Evolutionary conservation across 2,888 invertebrate genomes (phyloP).

Genomic region (Dascillus cervinus): DNA sequence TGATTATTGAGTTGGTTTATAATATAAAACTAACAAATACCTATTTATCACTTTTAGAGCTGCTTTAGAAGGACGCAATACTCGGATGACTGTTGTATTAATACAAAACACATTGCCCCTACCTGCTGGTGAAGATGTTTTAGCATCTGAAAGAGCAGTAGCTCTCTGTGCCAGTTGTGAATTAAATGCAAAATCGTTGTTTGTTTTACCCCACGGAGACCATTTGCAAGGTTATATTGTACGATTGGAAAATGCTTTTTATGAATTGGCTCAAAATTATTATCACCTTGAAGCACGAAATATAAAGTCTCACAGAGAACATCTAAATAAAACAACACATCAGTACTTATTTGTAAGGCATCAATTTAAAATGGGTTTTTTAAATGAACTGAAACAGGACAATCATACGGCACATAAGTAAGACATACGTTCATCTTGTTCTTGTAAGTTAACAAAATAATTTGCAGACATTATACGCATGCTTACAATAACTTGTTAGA

Average conservation of each 20-base stretch:
- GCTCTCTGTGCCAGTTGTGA: slow-evolving; percentile 88
- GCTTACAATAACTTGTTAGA: slow-evolving; percentile 88
- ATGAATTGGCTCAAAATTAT: slow-evolving; percentile 87
- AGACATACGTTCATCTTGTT: no score
- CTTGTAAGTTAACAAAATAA: no score
- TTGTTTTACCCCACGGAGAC: slow-evolving; percentile 80
- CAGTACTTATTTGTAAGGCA: slow-evolving; percentile 90
- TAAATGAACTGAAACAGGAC: slow-evolving; percentile 90
- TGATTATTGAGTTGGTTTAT: background rate
- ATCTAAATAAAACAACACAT: slow-evolving; percentile 84
- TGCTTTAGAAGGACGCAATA: slow-evolving; percentile 63
- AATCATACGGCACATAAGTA: slow-evolving; percentile 74
- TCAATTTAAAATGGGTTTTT: slow-evolving; percentile 94
- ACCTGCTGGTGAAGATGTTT: slow-evolving; percentile 71
- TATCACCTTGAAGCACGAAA: slow-evolving; percentile 84
- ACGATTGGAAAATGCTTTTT: slow-evolving; percentile 87
- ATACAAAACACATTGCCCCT: slow-evolving; percentile 76
- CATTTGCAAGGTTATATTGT: slow-evolving; percentile 67
- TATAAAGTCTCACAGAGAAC: slow-evolving; percentile 82
- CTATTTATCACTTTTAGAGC: slow-evolving; percentile 44
- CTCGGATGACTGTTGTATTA: slow-evolving; percentile 79
- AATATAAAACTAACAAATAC: slow-evolving; percentile 17
- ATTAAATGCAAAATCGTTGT: slow-evolving; percentile 84
- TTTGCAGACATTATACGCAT: slow-evolving; percentile 67
- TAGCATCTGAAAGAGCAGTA: slow-evolving; percentile 85